These are phyloP conservation scores for Sarcophaga carnaria DNA, from an alignment of 2,888 invertebrate species.

Conservation along the genomic window DNA sequence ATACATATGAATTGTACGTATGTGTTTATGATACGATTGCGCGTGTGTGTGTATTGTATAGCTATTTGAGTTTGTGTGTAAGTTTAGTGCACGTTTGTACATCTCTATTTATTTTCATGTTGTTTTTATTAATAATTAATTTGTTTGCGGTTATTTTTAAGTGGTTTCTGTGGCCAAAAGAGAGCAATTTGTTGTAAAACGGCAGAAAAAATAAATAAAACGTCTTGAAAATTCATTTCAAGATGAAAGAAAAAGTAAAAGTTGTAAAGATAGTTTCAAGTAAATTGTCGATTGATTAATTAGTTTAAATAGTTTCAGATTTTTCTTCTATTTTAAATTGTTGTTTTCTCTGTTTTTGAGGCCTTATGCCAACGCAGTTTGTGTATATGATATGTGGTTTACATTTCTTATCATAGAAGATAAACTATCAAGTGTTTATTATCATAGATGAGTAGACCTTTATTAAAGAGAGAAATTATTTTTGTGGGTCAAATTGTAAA, in stretches of 20 bases:
- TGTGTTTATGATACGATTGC: no score
- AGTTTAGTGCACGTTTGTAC: background rate
- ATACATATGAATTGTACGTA: no score
- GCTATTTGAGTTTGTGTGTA: background rate
- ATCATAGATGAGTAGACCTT: slow-evolving; percentile 5
- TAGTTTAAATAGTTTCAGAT: slow-evolving; percentile 56
- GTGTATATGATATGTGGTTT: slow-evolving; percentile 13
- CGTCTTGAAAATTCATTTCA: background rate
- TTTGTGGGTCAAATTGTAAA: no score
- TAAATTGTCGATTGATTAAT: slow-evolving; percentile 66
- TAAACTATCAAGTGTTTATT: no score
- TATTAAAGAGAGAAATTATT: background rate
- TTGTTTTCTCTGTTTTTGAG: no score
- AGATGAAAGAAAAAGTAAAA: slow-evolving; percentile 55
- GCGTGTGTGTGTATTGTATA: no score
- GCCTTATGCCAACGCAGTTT: no score
- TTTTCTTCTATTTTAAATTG: background rate
- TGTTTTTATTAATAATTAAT: slow-evolving; percentile 67
- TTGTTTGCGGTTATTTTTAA: slow-evolving; percentile 64
- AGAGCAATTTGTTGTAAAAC: slow-evolving; percentile 10
- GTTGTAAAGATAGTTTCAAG: slow-evolving; percentile 47
- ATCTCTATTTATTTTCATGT: slow-evolving; percentile 1
- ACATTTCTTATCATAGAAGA: background rate
- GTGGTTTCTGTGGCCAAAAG: slow-evolving; percentile 58
- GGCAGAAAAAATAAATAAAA: background rate